These are phyloP conservation scores for Aurelia sp. DNA, from an alignment of 30 jellyfish, hydroid and myxozoan genomes.

Conservation along the genomic window DNA sequence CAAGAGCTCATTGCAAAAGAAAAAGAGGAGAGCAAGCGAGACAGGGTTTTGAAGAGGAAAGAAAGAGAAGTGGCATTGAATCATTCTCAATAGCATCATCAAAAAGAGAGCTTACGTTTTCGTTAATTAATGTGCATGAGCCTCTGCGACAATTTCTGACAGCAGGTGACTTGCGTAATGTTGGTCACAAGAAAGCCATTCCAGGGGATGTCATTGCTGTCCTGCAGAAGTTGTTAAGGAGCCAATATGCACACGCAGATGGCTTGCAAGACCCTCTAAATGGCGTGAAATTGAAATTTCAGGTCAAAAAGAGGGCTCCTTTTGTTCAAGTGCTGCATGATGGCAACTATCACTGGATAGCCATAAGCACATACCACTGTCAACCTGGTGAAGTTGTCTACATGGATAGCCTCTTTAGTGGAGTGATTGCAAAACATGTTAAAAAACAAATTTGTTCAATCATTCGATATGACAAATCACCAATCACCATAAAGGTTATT, in stretches of 20 bases:
- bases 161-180: neutral
- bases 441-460: slow-evolving; percentile 29
- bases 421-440: neutral
- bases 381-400: neutral
- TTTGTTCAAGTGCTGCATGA: slow-evolving; percentile 51
- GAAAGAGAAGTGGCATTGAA: too few relatives aligned
- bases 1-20: too few relatives aligned
- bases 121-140: neutral
- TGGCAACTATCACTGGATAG: slow-evolving; percentile 46
- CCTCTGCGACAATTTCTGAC: slow-evolving; percentile 18
- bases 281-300: slow-evolving; percentile 14
- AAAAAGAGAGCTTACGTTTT: too few relatives aligned
- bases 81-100: too few relatives aligned
- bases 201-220: slow-evolving; percentile 22
- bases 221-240: slow-evolving; percentile 17
- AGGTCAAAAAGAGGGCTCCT: neutral
- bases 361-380: slow-evolving; percentile 10
- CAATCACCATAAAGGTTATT: slow-evolving; percentile 1
- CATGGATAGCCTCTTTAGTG: slow-evolving; percentile 31
- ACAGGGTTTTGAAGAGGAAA: too few relatives aligned
- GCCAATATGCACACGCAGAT: neutral
- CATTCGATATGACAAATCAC: neutral
- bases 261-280: slow-evolving; percentile 45
- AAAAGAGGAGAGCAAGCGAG: too few relatives aligned
- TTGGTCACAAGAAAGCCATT: neutral